Percentiles rank a stretch among this genome's conserved stretches.
Conservation (phyloP, 2,113 vertebrate genomes). For the Arenaria interpres region DNA sequence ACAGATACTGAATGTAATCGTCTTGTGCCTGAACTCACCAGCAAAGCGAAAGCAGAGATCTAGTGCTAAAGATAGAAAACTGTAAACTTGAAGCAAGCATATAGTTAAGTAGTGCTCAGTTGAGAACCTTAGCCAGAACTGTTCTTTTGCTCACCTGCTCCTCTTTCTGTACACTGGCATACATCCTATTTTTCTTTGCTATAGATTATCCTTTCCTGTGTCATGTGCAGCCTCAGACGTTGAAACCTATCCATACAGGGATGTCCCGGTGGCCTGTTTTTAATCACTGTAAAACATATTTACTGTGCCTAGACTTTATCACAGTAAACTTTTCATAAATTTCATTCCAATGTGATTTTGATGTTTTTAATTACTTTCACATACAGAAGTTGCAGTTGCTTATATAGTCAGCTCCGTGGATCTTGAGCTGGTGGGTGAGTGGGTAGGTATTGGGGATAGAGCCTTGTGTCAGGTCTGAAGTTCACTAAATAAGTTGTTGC, state of each 20-base stretch:
- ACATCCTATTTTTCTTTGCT: constrained; percentile 16
- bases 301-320: constrained; percentile 33
- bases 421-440: constrained; percentile 65
- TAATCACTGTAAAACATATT: constrained; percentile 34
- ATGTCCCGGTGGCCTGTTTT: background rate
- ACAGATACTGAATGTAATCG: constrained; percentile 83
- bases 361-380: constrained; percentile 39
- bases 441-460: constrained; percentile 60
- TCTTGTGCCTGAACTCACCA: constrained; percentile 81
- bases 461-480: constrained; percentile 49
- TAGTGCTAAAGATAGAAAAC: constrained; percentile 35
- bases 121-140: background rate
- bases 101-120: background rate
- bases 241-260: background rate
- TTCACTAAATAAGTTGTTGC: constrained; percentile 64
- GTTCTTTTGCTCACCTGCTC: background rate
- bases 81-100: constrained; percentile 42
- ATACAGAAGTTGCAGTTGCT: constrained; percentile 43
- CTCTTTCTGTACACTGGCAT: background rate
- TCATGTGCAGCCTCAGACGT: constrained; percentile 4
- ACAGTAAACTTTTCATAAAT: constrained; percentile 43
- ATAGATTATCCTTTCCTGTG: background rate
- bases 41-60: constrained; percentile 64
- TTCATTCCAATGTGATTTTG: constrained; percentile 59
- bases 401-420: constrained; percentile 29